Evolutionary conservation across 2,888 invertebrate species (phyloP), one percentile per base, ranked within the genome.

Genomic region (Eurytoma californica): DNA sequence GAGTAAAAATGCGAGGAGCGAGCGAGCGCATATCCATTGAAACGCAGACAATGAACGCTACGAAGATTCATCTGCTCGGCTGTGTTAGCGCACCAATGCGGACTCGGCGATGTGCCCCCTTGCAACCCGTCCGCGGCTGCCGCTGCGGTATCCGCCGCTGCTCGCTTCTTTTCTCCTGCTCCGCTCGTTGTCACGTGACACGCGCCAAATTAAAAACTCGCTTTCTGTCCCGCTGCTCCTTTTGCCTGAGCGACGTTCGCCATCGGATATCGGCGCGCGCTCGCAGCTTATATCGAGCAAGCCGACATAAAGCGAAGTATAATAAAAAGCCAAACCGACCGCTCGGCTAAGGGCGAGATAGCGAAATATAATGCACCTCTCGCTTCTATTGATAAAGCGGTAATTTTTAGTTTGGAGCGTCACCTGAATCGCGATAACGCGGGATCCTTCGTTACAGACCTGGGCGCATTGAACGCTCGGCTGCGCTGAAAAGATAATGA

Each of bases 171-270:
- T 47, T 14, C 24, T 57, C 72, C 18, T 55, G 61, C 58, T 51
- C 39, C 51, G 16, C 18, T 66, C 74, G 58, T 28, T 66, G 57
- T 69, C 80, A 39, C 82, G 85, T 85, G 87, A 86, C 87, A 86
- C 85, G 86, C 85, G 86, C 88, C 88, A 88, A 90, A 89, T 89
- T 89, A 90, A 89, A 90, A 90, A 89, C 88, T 89, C 86, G 87
- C 84, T 87, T 87, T 87, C 85, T 83, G 84, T 85, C 78, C 82
- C 83, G 84, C 83, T 88, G 86, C 84, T 85, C 83, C 85, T 85
- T 85, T 86, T 84, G 83, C 83, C 80, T 16, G 69, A 67, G 68
- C 69, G 68, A 61, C 61, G 39, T 61, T 69, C 53, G 79, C 65
- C 77, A 70, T 81, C 79, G 70, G 76, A 77, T 72, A 76, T 74